Base-by-base conservation (phyloP, 2,888 invertebrate genomes). In the Eutolmus rufibarbis region DNA sequence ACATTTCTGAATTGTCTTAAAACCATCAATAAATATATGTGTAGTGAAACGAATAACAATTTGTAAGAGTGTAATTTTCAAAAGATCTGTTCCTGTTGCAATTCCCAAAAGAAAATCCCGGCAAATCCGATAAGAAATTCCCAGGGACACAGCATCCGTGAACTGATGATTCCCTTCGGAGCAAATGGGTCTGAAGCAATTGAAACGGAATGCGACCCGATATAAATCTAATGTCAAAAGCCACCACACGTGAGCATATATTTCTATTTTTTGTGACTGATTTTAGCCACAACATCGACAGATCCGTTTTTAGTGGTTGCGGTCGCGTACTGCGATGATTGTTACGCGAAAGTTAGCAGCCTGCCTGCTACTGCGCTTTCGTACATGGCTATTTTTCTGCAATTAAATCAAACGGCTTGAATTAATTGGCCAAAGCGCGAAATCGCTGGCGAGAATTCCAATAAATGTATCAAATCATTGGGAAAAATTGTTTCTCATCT, bases 281-380 rank as follows among this genome's bases (percentile, higher is more conserved):
- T 51, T 82, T 82, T 57, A 16, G 56, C 34, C 40, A 40, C 56
- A 82, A 19, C 57, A 23, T 19, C 56, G 57, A 82, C 31, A 56
- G 82, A 82, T 82, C 82, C 82, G 82, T 82, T 82, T 82, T 82
- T 82, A 82, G 82, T 34, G 82, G 57, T 82, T 82, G 82, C 82
- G 82, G 82, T 57, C 37, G 82, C 34, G n/a, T 16, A 31, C 34
- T 57, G 82, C 37, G 82, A 34, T 51, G 57, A 82, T 82, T 82
- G 82, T 28, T 82, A 56, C 82, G 82, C 57, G 57, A 82, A 82
- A 56, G 34, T 57, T 34, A 57, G 82, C 57, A 57, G 37, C 82
- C 82, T 82, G 46, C 82, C 57, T 82, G 31, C 57, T 19, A 8
- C 12, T 40, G 40, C 19, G 57, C 46, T 81, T 51, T 81, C 28